Percentiles rank a stretch among this genome's conserved stretches.
phyloP scores from a whole-genome alignment of 1,140 invertebrate genomes.

The Rhynchophorus ferrugineus region DNA sequence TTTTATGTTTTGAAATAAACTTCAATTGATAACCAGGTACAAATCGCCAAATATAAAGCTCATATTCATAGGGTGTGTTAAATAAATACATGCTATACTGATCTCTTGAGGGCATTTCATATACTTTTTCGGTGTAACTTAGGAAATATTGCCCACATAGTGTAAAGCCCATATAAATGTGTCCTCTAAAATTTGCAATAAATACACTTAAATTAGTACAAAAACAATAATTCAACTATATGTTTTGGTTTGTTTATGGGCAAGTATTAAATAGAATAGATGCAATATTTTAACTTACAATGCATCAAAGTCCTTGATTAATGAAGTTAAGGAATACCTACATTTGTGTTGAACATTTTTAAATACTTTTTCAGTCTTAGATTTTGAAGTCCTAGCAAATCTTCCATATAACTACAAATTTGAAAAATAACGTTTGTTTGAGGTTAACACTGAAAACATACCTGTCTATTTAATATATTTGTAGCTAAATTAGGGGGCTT shows the following conservation, averaged over 20 bases:
- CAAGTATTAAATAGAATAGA: not conserved
- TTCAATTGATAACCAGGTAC: constrained; percentile 33
- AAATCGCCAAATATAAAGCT: constrained; percentile 38
- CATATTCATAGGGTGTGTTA: constrained; percentile 33
- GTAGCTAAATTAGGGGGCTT: constrained; percentile 31
- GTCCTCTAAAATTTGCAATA: constrained; percentile 42
- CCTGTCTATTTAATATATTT: constrained; percentile 38
- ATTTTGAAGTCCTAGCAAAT: constrained; percentile 33
- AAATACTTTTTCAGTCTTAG: constrained; percentile 44
- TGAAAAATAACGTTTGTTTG: constrained; percentile 20
- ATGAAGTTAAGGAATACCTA: constrained; percentile 42
- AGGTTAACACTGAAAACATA: constrained; percentile 30
- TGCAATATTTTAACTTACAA: constrained; percentile 36
- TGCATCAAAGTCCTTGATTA: constrained; percentile 33
- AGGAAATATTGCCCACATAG: constrained; percentile 87
- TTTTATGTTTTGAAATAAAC: constrained; percentile 35
- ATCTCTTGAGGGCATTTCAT: constrained; percentile 9
- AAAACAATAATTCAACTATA: not conserved
- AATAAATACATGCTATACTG: constrained; percentile 17
- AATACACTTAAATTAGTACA: constrained; percentile 2
- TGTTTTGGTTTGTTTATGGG: not conserved
- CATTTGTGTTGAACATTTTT: constrained; percentile 54
- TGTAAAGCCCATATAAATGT: constrained; percentile 89
- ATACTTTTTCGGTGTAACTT: constrained; percentile 57
- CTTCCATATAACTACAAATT: constrained; percentile 35